These are phyloP conservation scores for Mesocricetus auratus DNA, from an alignment of 2,113 vertebrate species.

Conservation along the genomic window DNA sequence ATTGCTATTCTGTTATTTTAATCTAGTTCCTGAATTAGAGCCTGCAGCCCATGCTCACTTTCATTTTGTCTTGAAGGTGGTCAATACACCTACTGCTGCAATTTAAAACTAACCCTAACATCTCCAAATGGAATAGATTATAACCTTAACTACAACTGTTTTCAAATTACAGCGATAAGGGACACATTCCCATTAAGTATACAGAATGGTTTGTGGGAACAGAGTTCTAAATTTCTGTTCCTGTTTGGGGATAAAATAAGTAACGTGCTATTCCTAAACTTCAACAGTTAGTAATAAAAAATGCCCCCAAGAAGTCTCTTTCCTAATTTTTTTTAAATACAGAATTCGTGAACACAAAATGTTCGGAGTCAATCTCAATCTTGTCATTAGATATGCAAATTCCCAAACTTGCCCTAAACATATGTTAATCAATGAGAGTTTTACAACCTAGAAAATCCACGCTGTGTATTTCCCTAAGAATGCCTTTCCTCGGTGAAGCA, in stretches of 20 bases:
- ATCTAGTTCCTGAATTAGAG: not conserved
- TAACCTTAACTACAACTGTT: not conserved
- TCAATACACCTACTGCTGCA: not conserved
- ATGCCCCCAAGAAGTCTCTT: not conserved
- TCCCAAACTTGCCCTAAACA: conserved; percentile 27
- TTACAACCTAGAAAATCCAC: conserved; percentile 58
- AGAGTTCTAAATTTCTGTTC: conserved; percentile 17
- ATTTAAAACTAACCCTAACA: conserved; percentile 37
- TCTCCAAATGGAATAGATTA: conserved; percentile 25
- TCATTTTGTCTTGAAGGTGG: conserved; percentile 57
- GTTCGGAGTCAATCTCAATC: conserved; percentile 17
- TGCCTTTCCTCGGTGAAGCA: not conserved
- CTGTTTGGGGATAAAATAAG: conserved; percentile 17
- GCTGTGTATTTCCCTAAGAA: conserved; percentile 49
- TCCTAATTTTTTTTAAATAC: conserved; percentile 34
- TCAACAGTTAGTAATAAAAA: conserved; percentile 25
- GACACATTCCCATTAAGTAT: conserved; percentile 23
- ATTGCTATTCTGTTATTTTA: conserved; percentile 7
- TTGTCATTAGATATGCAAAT: conserved; percentile 51
- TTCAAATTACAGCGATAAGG: conserved; percentile 10
- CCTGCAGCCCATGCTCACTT: conserved; percentile 3
- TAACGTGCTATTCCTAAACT: conserved; percentile 31
- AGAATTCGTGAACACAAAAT: conserved; percentile 42
- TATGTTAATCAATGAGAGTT: conserved; percentile 32
- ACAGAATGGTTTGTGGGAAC: not conserved